A percentile compares a stretch with the other conserved stretches of the same genome.
These are phyloP conservation scores for Apostichopus californicus DNA, from an alignment of 35 echinoderm and acorn worm genomes.

Conservation along the genomic window DNA sequence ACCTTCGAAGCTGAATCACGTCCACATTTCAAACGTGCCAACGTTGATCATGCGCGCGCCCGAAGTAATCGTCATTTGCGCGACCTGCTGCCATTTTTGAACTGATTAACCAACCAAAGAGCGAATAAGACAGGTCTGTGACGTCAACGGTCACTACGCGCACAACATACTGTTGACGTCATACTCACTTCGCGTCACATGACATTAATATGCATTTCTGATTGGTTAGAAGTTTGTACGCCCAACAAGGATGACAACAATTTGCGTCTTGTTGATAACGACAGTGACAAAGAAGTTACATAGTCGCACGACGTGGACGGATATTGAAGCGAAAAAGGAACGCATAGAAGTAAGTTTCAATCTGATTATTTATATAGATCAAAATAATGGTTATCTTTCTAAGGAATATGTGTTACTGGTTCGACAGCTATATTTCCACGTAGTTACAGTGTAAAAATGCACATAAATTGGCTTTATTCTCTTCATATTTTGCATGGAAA, in stretches of 20 bases:
- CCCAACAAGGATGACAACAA: neutral
- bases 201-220: neutral
- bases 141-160: neutral
- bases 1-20: no score
- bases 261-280: neutral
- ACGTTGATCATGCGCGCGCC: no score
- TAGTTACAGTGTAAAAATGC: no score
- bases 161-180: neutral
- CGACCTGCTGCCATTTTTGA: neutral
- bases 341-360: neutral
- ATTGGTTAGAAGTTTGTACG: neutral
- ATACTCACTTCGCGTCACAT: neutral
- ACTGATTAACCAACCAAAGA: neutral
- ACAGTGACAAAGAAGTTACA: no score
- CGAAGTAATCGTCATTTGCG: no score
- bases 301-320: neutral
- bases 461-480: no score
- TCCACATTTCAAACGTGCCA: no score
- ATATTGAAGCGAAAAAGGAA: neutral
- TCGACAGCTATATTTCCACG: no score
- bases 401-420: no score
- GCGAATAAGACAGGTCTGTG: neutral
- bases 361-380: neutral
- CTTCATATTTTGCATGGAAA: no score
- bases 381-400: no score